Conservation (phyloP, 2,113 vertebrate genomes). For the Chaetops frenatus region DNA sequence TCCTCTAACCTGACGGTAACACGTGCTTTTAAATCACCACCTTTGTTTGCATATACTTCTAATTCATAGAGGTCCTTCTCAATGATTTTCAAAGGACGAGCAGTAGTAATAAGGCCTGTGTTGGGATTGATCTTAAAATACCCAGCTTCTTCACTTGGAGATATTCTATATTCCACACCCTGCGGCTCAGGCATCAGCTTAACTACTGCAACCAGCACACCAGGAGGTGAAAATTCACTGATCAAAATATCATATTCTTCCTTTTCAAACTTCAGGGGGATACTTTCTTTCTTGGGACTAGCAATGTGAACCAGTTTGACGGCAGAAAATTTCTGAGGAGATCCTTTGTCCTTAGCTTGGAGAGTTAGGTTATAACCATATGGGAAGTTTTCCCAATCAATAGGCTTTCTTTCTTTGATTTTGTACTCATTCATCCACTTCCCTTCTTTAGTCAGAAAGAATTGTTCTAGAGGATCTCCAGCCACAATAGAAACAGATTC, state of each 20-base stretch:
- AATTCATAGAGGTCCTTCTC: slow-evolving; percentile 83
- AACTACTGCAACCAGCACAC: slow-evolving; percentile 80
- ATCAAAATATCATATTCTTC: slow-evolving; percentile 81
- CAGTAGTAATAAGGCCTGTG: slow-evolving; percentile 88
- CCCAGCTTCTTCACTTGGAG: slow-evolving; percentile 74
- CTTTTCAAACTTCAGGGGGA: slow-evolving; percentile 79
- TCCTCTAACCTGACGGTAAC: slow-evolving; percentile 84
- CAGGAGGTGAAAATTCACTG: slow-evolving; percentile 92
- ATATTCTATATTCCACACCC: slow-evolving; percentile 83
- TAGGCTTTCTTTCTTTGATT: slow-evolving; percentile 78
- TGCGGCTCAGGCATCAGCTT: slow-evolving; percentile 81
- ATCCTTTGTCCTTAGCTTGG: slow-evolving; percentile 90
- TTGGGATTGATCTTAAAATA: slow-evolving; percentile 87
- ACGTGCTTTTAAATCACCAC: slow-evolving; percentile 75
- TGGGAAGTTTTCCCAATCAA: slow-evolving; percentile 83
- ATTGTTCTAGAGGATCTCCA: slow-evolving; percentile 83
- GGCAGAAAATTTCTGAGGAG: slow-evolving; percentile 84
- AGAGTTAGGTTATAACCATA: slow-evolving; percentile 89
- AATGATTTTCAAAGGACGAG: slow-evolving; percentile 77
- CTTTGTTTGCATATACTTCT: slow-evolving; percentile 76
- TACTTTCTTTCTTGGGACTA: slow-evolving; percentile 67
- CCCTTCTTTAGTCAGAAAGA: slow-evolving; percentile 79
- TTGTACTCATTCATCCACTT: slow-evolving; percentile 83
- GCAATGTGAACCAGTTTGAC: slow-evolving; percentile 77
- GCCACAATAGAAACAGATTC: slow-evolving; percentile 86